These are phyloP conservation scores for Platalea minor DNA, from an alignment of 2,797 vertebrate species.

Conservation along the genomic window DNA sequence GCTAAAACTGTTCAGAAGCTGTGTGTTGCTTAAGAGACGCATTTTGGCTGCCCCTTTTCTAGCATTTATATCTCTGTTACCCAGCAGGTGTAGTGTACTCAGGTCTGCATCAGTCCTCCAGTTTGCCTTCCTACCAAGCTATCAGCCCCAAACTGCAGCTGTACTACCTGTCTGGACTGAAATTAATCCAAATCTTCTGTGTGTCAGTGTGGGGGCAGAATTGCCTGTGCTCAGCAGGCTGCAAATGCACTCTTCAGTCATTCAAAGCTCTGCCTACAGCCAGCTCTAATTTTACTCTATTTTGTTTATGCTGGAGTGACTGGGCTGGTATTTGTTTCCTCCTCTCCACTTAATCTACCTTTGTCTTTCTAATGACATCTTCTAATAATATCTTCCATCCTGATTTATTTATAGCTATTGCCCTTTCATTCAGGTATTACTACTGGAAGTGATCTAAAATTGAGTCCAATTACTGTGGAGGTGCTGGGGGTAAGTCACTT, in stretches of 20 bases:
- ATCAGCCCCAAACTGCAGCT: background rate
- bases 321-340: background rate
- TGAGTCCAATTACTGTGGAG: constrained; percentile 4
- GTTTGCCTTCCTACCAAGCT: background rate
- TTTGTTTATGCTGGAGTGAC: constrained; percentile 49
- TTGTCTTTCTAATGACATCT: constrained; percentile 14
- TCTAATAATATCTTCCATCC: background rate
- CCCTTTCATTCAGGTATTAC: constrained; percentile 1
- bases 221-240: background rate
- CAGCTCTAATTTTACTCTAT: constrained; percentile 34
- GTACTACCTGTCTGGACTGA: constrained; percentile 16
- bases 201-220: constrained; percentile 28
- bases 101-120: background rate
- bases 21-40: background rate
- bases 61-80: constrained; percentile 8
- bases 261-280: constrained; percentile 46
- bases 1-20: background rate
- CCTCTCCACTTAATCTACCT: background rate
- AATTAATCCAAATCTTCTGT: constrained; percentile 17
- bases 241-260: constrained; percentile 35
- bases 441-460: constrained; percentile 8
- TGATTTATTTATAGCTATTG: constrained; percentile 19
- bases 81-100: constrained; percentile 9
- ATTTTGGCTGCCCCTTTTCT: background rate
- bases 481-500: background rate